Evolutionary conservation across 2,888 invertebrate species (phyloP).

Genomic region (Drosophila yooni): DNA sequence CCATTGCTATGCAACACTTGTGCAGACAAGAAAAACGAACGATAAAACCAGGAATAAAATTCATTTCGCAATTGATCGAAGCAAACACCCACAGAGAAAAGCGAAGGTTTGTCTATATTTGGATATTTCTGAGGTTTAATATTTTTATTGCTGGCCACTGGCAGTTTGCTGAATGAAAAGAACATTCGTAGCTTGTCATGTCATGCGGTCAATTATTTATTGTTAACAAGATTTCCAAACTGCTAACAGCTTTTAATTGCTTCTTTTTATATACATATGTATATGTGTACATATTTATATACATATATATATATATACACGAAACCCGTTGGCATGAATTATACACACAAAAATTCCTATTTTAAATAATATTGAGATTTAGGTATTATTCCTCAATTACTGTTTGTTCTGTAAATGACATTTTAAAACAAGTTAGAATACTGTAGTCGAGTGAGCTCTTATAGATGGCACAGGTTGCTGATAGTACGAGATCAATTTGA

Average conservation of each 20-base stretch:
- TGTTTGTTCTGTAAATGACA: not conserved
- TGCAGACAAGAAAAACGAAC: constrained; percentile 52
- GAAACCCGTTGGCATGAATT: not conserved
- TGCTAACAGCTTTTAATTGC: not conserved
- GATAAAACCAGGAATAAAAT: constrained; percentile 50
- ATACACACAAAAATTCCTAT: not conserved
- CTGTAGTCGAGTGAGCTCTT: not conserved
- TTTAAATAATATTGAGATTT: not conserved
- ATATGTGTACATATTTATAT: too few relatives aligned
- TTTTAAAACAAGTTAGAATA: not conserved
- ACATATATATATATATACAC: not conserved
- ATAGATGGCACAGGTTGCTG: not conserved
- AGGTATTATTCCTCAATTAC: not conserved
- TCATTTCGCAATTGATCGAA: constrained; percentile 62
- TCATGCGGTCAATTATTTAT: constrained; percentile 76
- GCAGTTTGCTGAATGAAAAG: constrained; percentile 30
- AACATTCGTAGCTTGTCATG: constrained; percentile 62
- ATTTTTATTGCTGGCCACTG: constrained; percentile 65
- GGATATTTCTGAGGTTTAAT: constrained; percentile 41
- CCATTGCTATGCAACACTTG: constrained; percentile 79
- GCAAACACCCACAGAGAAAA: constrained; percentile 6
- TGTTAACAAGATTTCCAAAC: constrained; percentile 55
- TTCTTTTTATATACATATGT: not conserved
- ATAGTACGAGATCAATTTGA: not conserved
- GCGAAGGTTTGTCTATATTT: constrained; percentile 8